Percentiles rank a stretch among this genome's conserved stretches.
Evolutionary conservation across 35 echinoderm and acorn worm species (phyloP).

Genomic region (Apostichopus californicus): DNA sequence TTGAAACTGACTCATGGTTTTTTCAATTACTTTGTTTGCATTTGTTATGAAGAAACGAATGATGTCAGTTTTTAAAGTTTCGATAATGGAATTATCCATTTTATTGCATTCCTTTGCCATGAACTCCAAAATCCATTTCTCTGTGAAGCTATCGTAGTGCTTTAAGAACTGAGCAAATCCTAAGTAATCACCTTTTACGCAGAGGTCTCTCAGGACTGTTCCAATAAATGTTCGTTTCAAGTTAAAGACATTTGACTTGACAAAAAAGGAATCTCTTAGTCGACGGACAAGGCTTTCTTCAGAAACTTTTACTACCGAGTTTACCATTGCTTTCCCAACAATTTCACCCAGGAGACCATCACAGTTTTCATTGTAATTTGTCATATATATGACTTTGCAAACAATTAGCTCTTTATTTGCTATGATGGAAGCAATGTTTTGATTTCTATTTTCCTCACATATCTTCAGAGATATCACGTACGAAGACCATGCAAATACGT

Average conservation of each 20-base stretch:
- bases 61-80: neutral
- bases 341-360: neutral
- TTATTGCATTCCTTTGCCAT: neutral
- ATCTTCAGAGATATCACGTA: neutral
- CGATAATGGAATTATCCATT: neutral
- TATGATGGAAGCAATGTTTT: neutral
- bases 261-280: neutral
- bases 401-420: neutral
- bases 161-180: neutral
- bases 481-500: constrained; percentile 13
- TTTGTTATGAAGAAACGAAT: neutral
- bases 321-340: constrained; percentile 14
- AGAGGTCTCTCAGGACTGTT: constrained; percentile 25
- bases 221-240: constrained; percentile 30
- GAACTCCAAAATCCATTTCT: neutral
- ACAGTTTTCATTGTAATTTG: neutral
- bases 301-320: neutral
- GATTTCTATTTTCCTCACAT: neutral
- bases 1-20: neutral
- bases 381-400: neutral
- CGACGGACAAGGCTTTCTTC: constrained; percentile 1
- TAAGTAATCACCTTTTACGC: neutral
- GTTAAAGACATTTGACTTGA: neutral
- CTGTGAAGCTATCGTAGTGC: neutral
- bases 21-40: neutral